Base-by-base conservation (phyloP, 2,797 vertebrate species). In the Hypotaenidia okinawae region DNA sequence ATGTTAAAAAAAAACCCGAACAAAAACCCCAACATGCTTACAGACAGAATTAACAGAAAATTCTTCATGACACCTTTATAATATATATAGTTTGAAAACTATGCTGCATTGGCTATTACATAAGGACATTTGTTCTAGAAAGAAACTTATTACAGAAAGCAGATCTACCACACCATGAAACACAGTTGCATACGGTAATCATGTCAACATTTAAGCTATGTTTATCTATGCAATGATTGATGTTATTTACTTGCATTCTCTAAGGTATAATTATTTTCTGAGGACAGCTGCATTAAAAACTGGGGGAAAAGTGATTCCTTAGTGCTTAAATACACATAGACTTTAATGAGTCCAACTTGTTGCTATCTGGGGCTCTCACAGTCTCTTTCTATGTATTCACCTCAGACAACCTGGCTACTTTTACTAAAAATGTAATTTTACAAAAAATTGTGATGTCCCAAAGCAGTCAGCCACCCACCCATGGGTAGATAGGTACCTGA, bases 391-490 rank as follows among this genome's bases (percentile, higher is more conserved):
- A 37, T 70, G 8, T 19, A 52, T 57, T 13, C 13, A 68, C 16
- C 49, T 83, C 39, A 63, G 72, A 49, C 9, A 82, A 57, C 3
- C 15, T 43, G n/a, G 22, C 32, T 66, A 78, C 66, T 84, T 92
- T 39, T 58, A 63, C 16, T 84, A 54, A 78, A 78, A 81, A 37
- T 5, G 4, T 32, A 33, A 25, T 32, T 37, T 37, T 37, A 37
- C 37, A 37, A 37, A 37, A 37, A 37, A 37, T 64, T 4, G 0
- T 11, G 21, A 16, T 24, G 17, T 52, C 69, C 33, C 51, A 87
- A 52, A 78, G n/a, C 54, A 67, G 25, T 9, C 67, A 82, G 30
- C 11, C 22, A 49, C 25, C 9, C 1, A 0, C 25, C 7, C 1
- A 0, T 23, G 61, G 62, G 33, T 28, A 76, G 33, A 75, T 13